Evolutionary conservation across 2,797 vertebrate genomes (phyloP).

Genomic region (Schizopygopsis pylzovi): DNA sequence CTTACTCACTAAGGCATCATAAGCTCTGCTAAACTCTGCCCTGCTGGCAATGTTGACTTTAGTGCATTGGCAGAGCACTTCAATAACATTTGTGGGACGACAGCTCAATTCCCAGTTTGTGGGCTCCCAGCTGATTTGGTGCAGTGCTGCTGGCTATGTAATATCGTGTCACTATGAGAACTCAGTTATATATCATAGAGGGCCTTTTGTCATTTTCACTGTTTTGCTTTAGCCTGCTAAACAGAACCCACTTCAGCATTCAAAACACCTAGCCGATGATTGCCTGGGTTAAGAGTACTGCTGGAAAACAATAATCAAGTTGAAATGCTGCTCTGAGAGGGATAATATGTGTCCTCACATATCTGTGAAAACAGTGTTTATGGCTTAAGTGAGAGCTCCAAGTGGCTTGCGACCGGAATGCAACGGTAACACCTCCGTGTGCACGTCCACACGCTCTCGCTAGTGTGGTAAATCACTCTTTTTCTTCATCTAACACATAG

Average conservation of each 20-base stretch:
- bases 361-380: slow-evolving; percentile 61
- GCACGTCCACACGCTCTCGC: not conserved
- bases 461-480: slow-evolving; percentile 19
- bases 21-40: slow-evolving; percentile 50
- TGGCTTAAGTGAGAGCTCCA: slow-evolving; percentile 62
- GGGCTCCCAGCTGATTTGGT: slow-evolving; percentile 38
- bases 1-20: slow-evolving; percentile 34
- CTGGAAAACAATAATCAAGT: slow-evolving; percentile 76
- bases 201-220: slow-evolving; percentile 33
- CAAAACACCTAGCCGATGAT: slow-evolving; percentile 55
- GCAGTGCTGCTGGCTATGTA: slow-evolving; percentile 35
- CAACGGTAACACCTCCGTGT: slow-evolving; percentile 31
- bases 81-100: slow-evolving; percentile 51
- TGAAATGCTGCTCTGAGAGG: slow-evolving; percentile 65
- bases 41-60: slow-evolving; percentile 51
- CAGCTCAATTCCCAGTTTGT: slow-evolving; percentile 50
- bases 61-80: slow-evolving; percentile 36
- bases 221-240: slow-evolving; percentile 39
- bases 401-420: slow-evolving; percentile 61
- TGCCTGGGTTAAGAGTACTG: slow-evolving; percentile 62
- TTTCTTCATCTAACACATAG: slow-evolving; percentile 45
- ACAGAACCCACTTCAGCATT: slow-evolving; percentile 47
- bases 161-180: slow-evolving; percentile 31
- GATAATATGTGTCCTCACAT: slow-evolving; percentile 50
- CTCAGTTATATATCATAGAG: slow-evolving; percentile 38